Evolutionary conservation across 2,797 vertebrate genomes (phyloP), one percentile per base, ranked within the genome.

Genomic region (Cyclopterus lumpus): DNA sequence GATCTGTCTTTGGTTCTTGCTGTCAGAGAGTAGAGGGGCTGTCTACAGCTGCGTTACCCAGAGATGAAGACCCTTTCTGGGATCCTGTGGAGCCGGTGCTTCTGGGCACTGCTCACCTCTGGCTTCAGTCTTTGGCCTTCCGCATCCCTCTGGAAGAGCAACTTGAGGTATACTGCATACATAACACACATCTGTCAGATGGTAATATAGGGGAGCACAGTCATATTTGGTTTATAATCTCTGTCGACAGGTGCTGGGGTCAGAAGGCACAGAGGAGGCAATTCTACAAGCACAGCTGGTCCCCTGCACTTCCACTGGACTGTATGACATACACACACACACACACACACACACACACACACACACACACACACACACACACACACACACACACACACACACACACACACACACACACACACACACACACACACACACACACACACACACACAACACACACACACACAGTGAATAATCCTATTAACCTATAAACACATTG

Each of bases 91-190:
- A 97, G 84, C 93, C 89, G 3, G 59, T 97, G 49, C 95, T 96
- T 76, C 88, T 97, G 86, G 97, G 96, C 15, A 96, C 95, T 0
- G 95, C 97, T 59, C 96, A 97, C 69, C 73, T 97, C 73, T 97
- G 97, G 97, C 95, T 97, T 34, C 97, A 97, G 86, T 94, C 96
- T 0, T 89, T 97, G 83, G 96, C 96, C 42, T 96, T 97, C 77
- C 90, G 93, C 69, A 96, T 97, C 87, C 85, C 90, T 24, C 80
- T 96, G 11, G 96, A 97, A 75, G 96, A 97, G 64, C 97, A 97
- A 64, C 93, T 95, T 51, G 96, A 96, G 88, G 93, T 92, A 53
- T 1, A 51, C 34, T 3, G 11, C 36, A 34, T 1, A 26, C 54
- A 69, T 10, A 38, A 61, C 6, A 64, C 38, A 70, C 20, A 64